Evolutionary conservation across 2,888 invertebrate genomes (phyloP).

Genomic region (Pandemis heparana): DNA sequence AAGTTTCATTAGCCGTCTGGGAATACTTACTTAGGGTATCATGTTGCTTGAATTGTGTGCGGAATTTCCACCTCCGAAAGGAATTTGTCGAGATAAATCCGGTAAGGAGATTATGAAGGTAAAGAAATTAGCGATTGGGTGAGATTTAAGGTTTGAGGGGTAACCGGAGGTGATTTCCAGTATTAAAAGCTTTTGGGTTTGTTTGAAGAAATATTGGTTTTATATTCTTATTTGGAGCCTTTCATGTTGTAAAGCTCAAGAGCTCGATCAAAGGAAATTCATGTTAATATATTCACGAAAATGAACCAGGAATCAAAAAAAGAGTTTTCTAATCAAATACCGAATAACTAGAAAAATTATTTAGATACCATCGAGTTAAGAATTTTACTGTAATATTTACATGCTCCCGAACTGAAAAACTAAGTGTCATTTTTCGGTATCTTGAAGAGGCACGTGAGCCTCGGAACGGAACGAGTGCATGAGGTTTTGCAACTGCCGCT

Average conservation of each 20-base stretch:
- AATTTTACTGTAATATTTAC: slow-evolving; percentile 2
- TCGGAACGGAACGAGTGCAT: slow-evolving; percentile 49
- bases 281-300: slow-evolving; percentile 31
- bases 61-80: slow-evolving; percentile 58
- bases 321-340: slow-evolving; percentile 12
- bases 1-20: slow-evolving; percentile 80
- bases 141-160: slow-evolving; percentile 45
- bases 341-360: slow-evolving; percentile 13
- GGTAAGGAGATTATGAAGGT: slow-evolving; percentile 52
- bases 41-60: slow-evolving; percentile 72
- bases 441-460: slow-evolving; percentile 51
- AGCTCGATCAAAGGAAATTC: slow-evolving; percentile 26
- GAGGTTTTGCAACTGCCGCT: slow-evolving; percentile 63
- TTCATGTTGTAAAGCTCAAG: slow-evolving; percentile 32
- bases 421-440: slow-evolving; percentile 14
- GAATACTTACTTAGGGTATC: slow-evolving; percentile 75
- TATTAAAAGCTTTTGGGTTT: slow-evolving; percentile 36
- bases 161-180: slow-evolving; percentile 42
- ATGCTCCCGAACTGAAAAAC: not conserved
- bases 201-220: slow-evolving; percentile 38
- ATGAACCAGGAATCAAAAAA: slow-evolving; percentile 21
- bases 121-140: slow-evolving; percentile 50
- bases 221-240: slow-evolving; percentile 19
- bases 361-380: slow-evolving; percentile 10
- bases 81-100: slow-evolving; percentile 52